Conservation (phyloP, 2,888 invertebrate genomes). For the Cacoxenus indagator region DNA sequence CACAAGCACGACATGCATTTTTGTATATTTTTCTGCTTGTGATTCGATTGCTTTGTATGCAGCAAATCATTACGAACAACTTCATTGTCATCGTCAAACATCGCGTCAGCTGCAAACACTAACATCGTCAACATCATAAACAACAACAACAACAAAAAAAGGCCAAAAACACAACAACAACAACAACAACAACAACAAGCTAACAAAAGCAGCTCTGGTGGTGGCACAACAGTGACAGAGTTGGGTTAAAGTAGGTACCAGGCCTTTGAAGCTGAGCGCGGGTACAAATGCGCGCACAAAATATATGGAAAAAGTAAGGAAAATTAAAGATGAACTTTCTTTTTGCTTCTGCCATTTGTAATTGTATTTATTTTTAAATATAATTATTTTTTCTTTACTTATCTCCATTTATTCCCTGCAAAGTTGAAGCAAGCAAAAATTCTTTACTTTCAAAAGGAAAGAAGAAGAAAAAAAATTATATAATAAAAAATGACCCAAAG, state of each 20-base stretch:
- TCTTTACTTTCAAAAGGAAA: not conserved
- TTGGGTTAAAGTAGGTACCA: not conserved
- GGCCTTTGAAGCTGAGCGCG: not conserved
- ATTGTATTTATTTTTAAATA: not conserved
- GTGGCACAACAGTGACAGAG: conserved; percentile 8
- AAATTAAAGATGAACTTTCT: conserved; percentile 21
- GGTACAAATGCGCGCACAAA: not conserved
- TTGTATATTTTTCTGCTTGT: not conserved
- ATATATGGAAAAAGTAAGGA: not conserved
- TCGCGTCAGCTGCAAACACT: not conserved
- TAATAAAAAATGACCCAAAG: not conserved
- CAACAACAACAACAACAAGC: conserved; percentile 22
- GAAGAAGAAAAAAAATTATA: not conserved
- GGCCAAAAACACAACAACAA: conserved; percentile 32
- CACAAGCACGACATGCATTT: not conserved
- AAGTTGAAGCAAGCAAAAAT: not conserved
- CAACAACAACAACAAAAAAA: not conserved
- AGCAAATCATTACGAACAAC: not conserved
- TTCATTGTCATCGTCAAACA: not conserved
- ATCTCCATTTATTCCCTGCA: not conserved
- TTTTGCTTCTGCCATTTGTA: conserved; percentile 2
- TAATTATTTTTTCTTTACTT: not conserved
- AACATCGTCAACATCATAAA: not conserved
- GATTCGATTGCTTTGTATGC: not conserved
- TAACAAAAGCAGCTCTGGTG: conserved; percentile 13